A percentile compares a stretch with the other conserved stretches of the same genome.
Evolutionary conservation across 2,797 vertebrate species (phyloP).

Genomic region (Falco novaeseelandiae): DNA sequence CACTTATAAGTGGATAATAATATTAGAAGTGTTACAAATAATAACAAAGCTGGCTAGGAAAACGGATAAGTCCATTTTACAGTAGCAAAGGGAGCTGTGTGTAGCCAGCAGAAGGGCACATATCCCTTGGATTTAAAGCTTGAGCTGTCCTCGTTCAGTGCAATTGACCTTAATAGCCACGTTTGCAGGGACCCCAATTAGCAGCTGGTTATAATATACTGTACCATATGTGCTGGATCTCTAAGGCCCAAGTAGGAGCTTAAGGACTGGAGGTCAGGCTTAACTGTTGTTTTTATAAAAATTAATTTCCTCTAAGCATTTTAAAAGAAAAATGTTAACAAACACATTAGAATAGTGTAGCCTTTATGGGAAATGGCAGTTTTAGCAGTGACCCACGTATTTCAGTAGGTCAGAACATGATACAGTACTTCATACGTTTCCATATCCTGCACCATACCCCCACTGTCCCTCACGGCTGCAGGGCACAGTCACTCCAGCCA

Average conservation of each 20-base stretch:
- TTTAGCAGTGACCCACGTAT: background rate
- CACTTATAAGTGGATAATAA: background rate
- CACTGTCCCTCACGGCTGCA: background rate
- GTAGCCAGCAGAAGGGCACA: background rate
- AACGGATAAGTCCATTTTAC: background rate
- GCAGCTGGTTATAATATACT: background rate
- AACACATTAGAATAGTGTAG: background rate
- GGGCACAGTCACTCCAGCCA: background rate
- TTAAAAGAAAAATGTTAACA: background rate
- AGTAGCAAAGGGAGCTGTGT: background rate
- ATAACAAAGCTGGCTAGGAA: background rate
- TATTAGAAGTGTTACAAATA: background rate
- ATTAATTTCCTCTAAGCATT: background rate
- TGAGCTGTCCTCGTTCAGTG: background rate
- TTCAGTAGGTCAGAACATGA: background rate
- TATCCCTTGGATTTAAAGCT: background rate
- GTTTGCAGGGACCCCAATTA: conserved; percentile 19
- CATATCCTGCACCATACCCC: background rate
- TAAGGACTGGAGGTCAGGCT: background rate
- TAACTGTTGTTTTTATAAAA: background rate
- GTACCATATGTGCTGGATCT: conserved; percentile 11
- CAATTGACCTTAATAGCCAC: conserved; percentile 15
- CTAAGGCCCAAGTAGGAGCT: background rate
- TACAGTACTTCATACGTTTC: background rate
- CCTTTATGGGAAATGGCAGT: background rate